A percentile compares a stretch with the other conserved stretches of the same genome.
Conservation (phyloP, 2,888 invertebrate genomes). For the Agrotis ipsilon region DNA sequence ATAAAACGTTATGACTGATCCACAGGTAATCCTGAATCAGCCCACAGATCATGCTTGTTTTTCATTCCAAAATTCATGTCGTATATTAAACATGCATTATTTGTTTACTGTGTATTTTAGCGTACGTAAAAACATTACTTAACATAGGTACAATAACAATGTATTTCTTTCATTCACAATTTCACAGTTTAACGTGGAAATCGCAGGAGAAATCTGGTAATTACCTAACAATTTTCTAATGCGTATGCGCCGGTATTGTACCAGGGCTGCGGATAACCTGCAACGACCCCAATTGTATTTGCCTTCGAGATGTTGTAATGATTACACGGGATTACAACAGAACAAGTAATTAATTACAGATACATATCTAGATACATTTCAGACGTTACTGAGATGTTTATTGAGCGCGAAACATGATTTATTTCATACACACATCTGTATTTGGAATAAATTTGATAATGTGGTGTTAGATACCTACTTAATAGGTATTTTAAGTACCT, state of each 20-base stretch:
- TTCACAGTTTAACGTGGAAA: slow-evolving; percentile 37
- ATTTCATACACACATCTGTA: slow-evolving; percentile 11
- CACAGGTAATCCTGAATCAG: not conserved
- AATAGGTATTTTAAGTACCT: too few species aligned
- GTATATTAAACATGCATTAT: not conserved
- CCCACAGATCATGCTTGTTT: not conserved
- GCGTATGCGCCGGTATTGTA: slow-evolving; percentile 32
- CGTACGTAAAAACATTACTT: slow-evolving; percentile 5
- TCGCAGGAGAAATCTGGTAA: slow-evolving; percentile 51
- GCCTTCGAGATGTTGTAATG: slow-evolving; percentile 31
- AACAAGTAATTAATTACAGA: slow-evolving; percentile 45
- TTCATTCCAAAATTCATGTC: slow-evolving; percentile 11
- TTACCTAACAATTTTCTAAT: slow-evolving; percentile 56
- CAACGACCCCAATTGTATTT: slow-evolving; percentile 50
- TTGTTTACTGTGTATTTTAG: not conserved
- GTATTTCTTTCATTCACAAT: slow-evolving; percentile 38
- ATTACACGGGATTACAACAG: slow-evolving; percentile 30
- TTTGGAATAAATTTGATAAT: slow-evolving; percentile 18
- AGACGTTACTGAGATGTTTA: slow-evolving; percentile 31
- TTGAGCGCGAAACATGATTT: not conserved
- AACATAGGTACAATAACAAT: slow-evolving; percentile 16
- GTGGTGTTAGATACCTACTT: not conserved
- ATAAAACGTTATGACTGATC: not conserved
- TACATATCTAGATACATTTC: slow-evolving; percentile 34
- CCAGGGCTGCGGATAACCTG: slow-evolving; percentile 47